Conservation (phyloP, 2,888 invertebrate species). For the Ischnus inquisitorius region DNA sequence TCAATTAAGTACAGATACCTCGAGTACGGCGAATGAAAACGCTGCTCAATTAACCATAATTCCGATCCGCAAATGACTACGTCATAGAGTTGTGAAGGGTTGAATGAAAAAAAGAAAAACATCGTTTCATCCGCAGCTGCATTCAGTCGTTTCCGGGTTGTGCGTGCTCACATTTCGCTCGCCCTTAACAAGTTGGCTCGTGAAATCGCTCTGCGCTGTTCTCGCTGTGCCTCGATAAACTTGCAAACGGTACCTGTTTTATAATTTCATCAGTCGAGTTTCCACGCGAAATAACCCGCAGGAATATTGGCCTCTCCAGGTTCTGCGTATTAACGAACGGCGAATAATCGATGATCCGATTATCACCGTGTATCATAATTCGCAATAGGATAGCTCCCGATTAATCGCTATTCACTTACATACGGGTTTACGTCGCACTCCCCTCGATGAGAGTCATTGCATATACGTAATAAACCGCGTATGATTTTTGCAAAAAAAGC, state of each 20-base stretch:
- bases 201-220: conserved; percentile 1
- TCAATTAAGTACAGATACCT: conserved; percentile 3
- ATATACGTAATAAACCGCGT: not conserved
- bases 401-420: conserved; percentile 24
- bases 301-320: not conserved
- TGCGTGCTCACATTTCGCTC: not conserved
- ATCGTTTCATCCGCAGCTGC: not conserved
- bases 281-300: not conserved
- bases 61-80: not conserved
- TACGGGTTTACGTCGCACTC: conserved; percentile 23
- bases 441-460: conserved; percentile 3
- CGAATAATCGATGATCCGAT: conserved; percentile 59
- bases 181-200: conserved; percentile 2
- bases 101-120: not conserved
- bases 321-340: conserved; percentile 31
- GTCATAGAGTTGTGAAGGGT: not conserved
- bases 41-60: conserved; percentile 9
- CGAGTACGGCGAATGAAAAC: not conserved
- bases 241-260: not conserved
- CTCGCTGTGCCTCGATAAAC: not conserved
- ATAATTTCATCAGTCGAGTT: conserved; percentile 36
- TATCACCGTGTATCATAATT: conserved; percentile 50
- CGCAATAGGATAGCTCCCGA: conserved; percentile 32
- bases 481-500: too few relatives aligned
- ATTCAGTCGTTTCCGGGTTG: not conserved